Evolutionary conservation across 2,888 invertebrate species (phyloP).

Genomic region (Cryptus viduatorius): DNA sequence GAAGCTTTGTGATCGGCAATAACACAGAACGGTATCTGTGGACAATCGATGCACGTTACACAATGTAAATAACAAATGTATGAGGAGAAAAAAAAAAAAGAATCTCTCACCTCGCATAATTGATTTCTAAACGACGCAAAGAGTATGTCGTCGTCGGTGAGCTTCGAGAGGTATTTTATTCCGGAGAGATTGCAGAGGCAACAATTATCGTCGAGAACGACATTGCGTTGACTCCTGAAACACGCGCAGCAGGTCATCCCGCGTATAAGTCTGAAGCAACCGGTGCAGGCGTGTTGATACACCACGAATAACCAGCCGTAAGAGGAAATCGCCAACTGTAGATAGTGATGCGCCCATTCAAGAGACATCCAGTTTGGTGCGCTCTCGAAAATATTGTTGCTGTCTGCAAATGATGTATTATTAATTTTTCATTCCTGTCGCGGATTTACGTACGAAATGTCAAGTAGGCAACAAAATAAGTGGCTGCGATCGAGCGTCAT

Average conservation of each 20-base stretch:
- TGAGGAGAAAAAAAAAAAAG: background rate
- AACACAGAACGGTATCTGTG: constrained; percentile 94
- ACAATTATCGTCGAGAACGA: constrained; percentile 95
- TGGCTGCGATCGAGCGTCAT: background rate
- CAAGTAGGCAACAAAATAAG: no score
- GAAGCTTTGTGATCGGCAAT: constrained; percentile 93
- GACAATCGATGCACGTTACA: constrained; percentile 49
- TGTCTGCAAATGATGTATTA: constrained; percentile 65
- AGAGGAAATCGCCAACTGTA: constrained; percentile 92
- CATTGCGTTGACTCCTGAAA: constrained; percentile 86
- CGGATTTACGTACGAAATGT: no score
- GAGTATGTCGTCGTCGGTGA: constrained; percentile 92
- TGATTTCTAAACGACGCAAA: constrained; percentile 95
- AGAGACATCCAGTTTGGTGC: constrained; percentile 93
- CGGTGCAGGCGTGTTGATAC: constrained; percentile 91
- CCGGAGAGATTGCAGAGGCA: constrained; percentile 95
- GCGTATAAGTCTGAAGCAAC: constrained; percentile 90
- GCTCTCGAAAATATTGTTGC: constrained; percentile 87
- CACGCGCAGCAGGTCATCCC: constrained; percentile 91
- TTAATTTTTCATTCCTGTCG: no score
- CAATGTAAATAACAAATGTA: background rate
- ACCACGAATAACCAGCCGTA: constrained; percentile 96
- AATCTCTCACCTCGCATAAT: constrained; percentile 89
- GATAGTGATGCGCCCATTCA: constrained; percentile 91
- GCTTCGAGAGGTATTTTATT: constrained; percentile 91